Evolutionary conservation across 2,888 invertebrate genomes (phyloP), one percentile per base, ranked within the genome.

Genomic region (Sialis fuliginosa): DNA sequence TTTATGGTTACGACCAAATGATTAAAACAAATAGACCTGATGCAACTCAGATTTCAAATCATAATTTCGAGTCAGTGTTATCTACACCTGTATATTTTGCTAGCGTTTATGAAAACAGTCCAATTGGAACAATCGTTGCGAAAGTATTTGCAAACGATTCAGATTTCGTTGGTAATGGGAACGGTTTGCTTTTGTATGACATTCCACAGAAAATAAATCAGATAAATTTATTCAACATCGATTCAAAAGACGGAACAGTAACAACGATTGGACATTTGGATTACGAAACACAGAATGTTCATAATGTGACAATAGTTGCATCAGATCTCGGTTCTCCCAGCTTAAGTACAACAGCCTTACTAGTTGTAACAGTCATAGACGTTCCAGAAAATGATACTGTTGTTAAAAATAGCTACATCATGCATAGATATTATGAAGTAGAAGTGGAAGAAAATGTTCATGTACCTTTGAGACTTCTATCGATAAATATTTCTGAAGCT

Each of bases 311-410:
- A 0, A 75, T 90, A 1, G 72, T 87, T 2, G 89, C 88, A 0
- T 85, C 87, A 1, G 90, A 91, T 65, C 69, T 89, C 46, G 90
- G 90, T 0, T 83, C 79, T 37, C 89, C 90, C 0, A 81, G 86
- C 55, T 66, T 85, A 4, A 86, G 82, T 49, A 81, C 88, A 0
- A 82, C 82, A 0, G 88, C 89, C 2, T 60, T 85, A 35, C 63
- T 86, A 7, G 65, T 80, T 45, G 69, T 86, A 6, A 76, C 74
- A 41, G 71, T 86, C 0, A 74, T 78, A 48, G 77, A 82, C 58
- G 69, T 81, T 6, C 74, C 75, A 2, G 79, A 78, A 56, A 72
- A 73, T 47, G 52, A 58, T 32, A 40, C 22, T n/a, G 12, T 10
- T 13, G 53, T 55, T 7, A 61, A 63, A 50, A 56, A 59, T 48